Percentiles rank a stretch among this genome's conserved stretches.
These are phyloP conservation scores for Lycorma delicatula DNA, from an alignment of 1,140 invertebrate species.

Conservation along the genomic window DNA sequence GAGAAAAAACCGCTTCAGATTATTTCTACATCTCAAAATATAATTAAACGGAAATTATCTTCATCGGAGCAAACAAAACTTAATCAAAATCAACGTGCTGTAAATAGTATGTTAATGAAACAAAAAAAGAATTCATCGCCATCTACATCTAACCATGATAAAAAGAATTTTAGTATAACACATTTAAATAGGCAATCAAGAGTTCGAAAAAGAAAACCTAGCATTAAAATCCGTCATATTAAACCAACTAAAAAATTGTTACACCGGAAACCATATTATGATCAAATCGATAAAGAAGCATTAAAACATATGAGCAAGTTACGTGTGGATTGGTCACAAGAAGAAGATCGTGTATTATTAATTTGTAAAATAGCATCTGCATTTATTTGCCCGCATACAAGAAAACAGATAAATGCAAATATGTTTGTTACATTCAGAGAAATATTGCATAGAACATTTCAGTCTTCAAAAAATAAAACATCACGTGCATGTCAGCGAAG, in stretches of 20 bases:
- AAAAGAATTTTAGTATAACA: background rate
- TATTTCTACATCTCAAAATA: background rate
- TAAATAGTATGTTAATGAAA: background rate
- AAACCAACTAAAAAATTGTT: slow-evolving; percentile 12
- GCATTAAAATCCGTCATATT: slow-evolving; percentile 10
- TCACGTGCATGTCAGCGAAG: slow-evolving; percentile 57
- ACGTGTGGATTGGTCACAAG: slow-evolving; percentile 47
- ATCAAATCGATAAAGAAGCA: slow-evolving; percentile 57
- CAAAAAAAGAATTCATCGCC: background rate
- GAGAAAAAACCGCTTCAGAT: background rate
- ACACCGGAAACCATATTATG: slow-evolving; percentile 43
- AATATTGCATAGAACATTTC: slow-evolving; percentile 46
- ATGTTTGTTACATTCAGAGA: slow-evolving; percentile 49
- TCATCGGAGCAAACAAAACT: background rate
- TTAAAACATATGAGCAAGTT: slow-evolving; percentile 53
- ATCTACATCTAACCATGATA: background rate
- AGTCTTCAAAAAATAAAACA: slow-evolving; percentile 53
- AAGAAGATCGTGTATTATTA: slow-evolving; percentile 55
- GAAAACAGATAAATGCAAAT: slow-evolving; percentile 39
- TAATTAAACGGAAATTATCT: background rate
- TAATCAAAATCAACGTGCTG: background rate
- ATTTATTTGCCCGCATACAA: slow-evolving; percentile 49
- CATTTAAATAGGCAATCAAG: background rate
- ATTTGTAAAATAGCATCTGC: slow-evolving; percentile 56
- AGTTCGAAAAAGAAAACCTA: background rate